Percentiles rank a stretch among this genome's conserved stretches.
These are phyloP conservation scores for Aegotheles bennettii DNA, from an alignment of 2,113 vertebrate species.

Conservation along the genomic window DNA sequence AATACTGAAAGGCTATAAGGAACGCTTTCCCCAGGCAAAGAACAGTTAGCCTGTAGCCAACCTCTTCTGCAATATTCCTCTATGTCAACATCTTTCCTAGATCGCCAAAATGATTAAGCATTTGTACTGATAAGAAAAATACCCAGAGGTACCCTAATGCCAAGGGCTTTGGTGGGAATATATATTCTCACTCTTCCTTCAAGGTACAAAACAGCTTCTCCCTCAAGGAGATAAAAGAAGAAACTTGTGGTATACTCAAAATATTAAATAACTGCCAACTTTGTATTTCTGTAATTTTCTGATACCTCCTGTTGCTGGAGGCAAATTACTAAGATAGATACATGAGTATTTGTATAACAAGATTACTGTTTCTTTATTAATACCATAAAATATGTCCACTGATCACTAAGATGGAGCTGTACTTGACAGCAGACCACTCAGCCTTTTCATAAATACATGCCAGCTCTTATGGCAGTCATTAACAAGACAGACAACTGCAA, in stretches of 20 bases:
- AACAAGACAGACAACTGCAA: background rate
- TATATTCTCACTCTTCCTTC: background rate
- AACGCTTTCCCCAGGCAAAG: background rate
- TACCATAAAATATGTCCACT: background rate
- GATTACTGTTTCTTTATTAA: background rate
- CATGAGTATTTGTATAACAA: background rate
- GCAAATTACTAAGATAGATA: background rate
- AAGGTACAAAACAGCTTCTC: background rate
- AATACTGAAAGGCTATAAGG: conserved; percentile 14
- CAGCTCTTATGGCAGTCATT: background rate
- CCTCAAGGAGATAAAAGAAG: background rate
- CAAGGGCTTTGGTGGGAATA: background rate
- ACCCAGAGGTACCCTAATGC: background rate
- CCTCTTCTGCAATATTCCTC: background rate
- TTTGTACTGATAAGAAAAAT: background rate
- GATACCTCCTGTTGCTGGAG: background rate
- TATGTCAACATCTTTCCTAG: background rate
- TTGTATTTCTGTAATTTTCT: background rate
- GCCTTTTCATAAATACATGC: background rate
- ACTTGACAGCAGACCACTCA: background rate
- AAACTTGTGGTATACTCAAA: background rate
- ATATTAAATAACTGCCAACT: background rate
- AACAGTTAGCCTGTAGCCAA: background rate
- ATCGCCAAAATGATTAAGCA: background rate
- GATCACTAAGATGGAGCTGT: background rate